A percentile compares a stretch with the other conserved stretches of the same genome.
Evolutionary conservation across 2,113 vertebrate genomes (phyloP).

Genomic region (Procapra przewalskii): DNA sequence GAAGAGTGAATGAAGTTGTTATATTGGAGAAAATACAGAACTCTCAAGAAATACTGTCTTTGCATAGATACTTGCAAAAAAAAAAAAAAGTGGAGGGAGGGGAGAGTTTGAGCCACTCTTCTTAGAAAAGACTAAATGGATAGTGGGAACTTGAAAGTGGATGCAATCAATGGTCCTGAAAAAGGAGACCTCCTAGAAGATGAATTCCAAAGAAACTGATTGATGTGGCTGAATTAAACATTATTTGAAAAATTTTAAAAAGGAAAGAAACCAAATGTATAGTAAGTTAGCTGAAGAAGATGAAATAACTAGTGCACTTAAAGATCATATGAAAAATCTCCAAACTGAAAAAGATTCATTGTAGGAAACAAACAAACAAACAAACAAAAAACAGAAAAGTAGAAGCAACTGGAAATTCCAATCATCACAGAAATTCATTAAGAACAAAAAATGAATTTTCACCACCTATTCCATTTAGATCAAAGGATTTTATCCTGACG

Average conservation of each 20-base stretch:
- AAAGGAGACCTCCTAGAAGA: not conserved
- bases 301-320: not conserved
- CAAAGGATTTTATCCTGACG: no score
- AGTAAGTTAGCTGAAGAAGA: not conserved
- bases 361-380: not conserved
- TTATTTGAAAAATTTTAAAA: not conserved
- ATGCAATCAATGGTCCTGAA: not conserved
- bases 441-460: not conserved
- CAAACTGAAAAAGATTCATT: not conserved
- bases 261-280: not conserved
- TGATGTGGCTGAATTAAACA: not conserved
- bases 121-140: not conserved
- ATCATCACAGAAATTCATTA: not conserved
- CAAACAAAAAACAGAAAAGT: not conserved
- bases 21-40: not conserved
- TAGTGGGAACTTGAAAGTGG: not conserved
- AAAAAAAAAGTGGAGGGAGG: not conserved
- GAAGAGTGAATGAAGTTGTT: not conserved
- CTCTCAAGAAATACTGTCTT: not conserved
- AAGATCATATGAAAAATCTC: not conserved
- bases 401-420: not conserved
- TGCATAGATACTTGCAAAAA: not conserved
- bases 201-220: not conserved
- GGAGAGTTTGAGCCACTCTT: rapidly evolving
- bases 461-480: not conserved